Percentiles rank a stretch among this genome's conserved stretches.
Evolutionary conservation across 2,797 vertebrate species (phyloP).

Genomic region (Aldrovandia affinis): DNA sequence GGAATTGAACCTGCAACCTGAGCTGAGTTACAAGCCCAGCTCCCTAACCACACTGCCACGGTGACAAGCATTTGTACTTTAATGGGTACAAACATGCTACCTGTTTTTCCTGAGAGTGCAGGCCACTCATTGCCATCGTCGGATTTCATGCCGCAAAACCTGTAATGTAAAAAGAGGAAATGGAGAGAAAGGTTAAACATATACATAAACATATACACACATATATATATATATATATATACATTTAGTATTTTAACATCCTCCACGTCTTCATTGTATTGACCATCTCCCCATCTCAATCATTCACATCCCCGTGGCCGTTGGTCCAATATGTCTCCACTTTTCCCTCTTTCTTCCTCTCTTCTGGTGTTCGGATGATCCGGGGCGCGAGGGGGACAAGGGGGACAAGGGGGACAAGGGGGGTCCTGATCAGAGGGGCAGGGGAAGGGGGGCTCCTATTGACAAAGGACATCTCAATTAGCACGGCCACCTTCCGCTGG

Average conservation of each 20-base stretch:
- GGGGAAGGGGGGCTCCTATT: background rate
- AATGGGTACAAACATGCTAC: too few relatives aligned
- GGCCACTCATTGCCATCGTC: too few relatives aligned
- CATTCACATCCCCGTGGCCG: background rate
- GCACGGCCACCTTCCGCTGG: constrained; percentile 15
- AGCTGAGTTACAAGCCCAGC: too few relatives aligned
- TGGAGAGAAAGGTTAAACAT: too few relatives aligned
- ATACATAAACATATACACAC: too few relatives aligned
- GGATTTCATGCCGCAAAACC: too few relatives aligned
- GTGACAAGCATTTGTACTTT: too few relatives aligned
- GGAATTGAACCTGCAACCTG: too few relatives aligned
- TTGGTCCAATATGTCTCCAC: background rate
- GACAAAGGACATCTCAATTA: constrained; percentile 18
- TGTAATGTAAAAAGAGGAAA: too few relatives aligned
- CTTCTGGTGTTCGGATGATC: background rate
- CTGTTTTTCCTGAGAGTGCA: too few relatives aligned
- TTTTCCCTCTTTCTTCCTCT: background rate
- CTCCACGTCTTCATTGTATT: background rate
- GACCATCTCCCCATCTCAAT: background rate
- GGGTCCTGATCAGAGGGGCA: background rate
- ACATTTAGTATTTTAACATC: background rate
- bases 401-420: background rate
- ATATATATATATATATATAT: too few relatives aligned
- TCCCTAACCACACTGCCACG: too few relatives aligned
- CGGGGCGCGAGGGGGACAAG: background rate